phyloP scores from a whole-genome alignment of 2,113 vertebrate species.

The Ploceus nigricollis region DNA sequence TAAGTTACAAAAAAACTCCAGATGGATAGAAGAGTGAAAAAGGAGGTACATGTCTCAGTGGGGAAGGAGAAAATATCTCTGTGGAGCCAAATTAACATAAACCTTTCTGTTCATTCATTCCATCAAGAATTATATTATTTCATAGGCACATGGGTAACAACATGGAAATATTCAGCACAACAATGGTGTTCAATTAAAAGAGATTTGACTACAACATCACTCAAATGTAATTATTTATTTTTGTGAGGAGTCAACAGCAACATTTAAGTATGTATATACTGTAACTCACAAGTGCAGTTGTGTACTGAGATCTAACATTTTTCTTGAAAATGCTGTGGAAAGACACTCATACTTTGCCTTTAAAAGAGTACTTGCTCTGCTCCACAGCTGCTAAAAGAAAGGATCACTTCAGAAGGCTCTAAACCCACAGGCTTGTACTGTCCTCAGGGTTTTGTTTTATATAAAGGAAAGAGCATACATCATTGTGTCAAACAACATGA shows the following conservation, averaged over 20 bases:
- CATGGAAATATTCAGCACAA: background rate
- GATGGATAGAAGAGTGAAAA: background rate
- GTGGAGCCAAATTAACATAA: background rate
- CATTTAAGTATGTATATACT: background rate
- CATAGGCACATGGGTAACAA: background rate
- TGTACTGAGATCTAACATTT: background rate
- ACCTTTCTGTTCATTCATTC: background rate
- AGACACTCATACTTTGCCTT: background rate
- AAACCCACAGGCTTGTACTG: background rate
- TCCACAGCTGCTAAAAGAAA: background rate
- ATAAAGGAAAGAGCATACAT: background rate
- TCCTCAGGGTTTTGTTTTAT: background rate
- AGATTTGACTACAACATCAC: background rate
- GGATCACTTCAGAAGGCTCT: background rate
- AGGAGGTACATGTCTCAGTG: background rate
- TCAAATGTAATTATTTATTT: background rate
- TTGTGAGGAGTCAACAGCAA: background rate
- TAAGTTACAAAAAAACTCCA: background rate
- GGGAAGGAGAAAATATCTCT: background rate
- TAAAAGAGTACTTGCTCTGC: background rate
- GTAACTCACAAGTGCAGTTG: background rate
- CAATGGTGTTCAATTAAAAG: background rate
- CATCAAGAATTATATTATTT: background rate
- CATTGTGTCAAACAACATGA: background rate
- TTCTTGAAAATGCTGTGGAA: background rate